Evolutionary conservation across 2,113 vertebrate genomes (phyloP).

Genomic region (Lates calcarifer): DNA sequence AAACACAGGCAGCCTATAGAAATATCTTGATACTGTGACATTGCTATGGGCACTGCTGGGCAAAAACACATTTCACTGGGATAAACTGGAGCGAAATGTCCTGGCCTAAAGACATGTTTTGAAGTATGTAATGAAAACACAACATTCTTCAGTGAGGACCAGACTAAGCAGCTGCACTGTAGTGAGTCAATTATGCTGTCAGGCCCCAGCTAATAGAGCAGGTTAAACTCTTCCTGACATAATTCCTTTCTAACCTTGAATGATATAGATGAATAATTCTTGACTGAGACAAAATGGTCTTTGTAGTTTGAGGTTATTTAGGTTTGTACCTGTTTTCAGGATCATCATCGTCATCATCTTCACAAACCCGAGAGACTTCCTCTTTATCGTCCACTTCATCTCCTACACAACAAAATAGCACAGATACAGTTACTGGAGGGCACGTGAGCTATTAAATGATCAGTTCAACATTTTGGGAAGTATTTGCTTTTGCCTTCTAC

Average conservation of each 20-base stretch:
- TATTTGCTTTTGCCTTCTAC: too few species aligned
- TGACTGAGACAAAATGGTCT: not conserved
- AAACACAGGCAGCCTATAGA: not conserved
- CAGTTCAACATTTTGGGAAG: not conserved
- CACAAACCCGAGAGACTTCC: slow-evolving; percentile 82
- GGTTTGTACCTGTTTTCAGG: slow-evolving; percentile 96
- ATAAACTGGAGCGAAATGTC: too few species aligned
- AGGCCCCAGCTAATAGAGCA: too few species aligned
- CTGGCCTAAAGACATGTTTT: too few species aligned
- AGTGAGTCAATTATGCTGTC: too few species aligned
- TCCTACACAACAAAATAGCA: slow-evolving; percentile 79
- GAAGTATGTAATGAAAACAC: not conserved
- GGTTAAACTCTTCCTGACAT: too few species aligned
- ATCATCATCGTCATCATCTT: slow-evolving; percentile 91
- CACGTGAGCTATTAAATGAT: not conserved
- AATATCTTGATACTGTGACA: not conserved
- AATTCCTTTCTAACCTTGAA: not conserved
- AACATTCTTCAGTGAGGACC: not conserved
- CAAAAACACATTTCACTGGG: not conserved
- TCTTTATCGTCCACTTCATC: slow-evolving; percentile 91
- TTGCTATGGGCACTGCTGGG: not conserved
- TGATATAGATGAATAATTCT: not conserved
- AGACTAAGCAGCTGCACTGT: too few species aligned
- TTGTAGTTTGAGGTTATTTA: slow-evolving; percentile 62
- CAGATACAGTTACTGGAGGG: not conserved